These are phyloP conservation scores for Dicrurus megarhynchus DNA, from an alignment of 2,113 vertebrate species.

Conservation along the genomic window DNA sequence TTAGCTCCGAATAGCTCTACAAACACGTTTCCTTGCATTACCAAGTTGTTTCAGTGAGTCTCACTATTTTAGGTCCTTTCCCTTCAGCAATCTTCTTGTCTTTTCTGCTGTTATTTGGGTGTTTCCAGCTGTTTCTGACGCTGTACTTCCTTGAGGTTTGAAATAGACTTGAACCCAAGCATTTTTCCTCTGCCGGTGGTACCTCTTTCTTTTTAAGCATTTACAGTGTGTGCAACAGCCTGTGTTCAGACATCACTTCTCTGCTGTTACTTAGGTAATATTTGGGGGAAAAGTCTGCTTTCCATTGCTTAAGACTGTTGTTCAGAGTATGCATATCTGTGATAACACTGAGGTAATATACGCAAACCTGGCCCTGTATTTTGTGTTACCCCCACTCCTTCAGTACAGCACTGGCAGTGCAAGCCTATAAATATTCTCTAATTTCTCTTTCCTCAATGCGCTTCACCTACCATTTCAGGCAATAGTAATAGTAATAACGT, in stretches of 20 bases:
- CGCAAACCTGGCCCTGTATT: not conserved
- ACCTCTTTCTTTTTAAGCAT: not conserved
- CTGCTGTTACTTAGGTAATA: not conserved
- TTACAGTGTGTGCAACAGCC: not conserved
- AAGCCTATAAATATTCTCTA: not conserved
- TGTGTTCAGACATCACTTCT: not conserved
- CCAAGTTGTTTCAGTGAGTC: not conserved
- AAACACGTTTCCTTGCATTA: not conserved
- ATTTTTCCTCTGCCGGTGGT: not conserved
- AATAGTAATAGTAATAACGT: not conserved
- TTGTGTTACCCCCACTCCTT: not conserved
- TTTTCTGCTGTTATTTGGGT: not conserved
- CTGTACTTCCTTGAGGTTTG: not conserved
- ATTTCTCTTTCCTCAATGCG: not conserved
- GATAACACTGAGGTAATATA: not conserved
- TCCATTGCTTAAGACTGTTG: not conserved
- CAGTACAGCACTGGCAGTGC: not conserved
- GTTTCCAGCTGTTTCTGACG: not conserved
- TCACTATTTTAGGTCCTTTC: not conserved
- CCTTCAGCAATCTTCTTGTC: not conserved
- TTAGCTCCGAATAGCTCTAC: not conserved
- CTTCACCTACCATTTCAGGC: not conserved
- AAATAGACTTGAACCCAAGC: not conserved
- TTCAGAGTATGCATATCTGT: not conserved
- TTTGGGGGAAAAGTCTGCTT: not conserved